phyloP scores from a whole-genome alignment of 2,113 vertebrate genomes.

The Labeo rohita region DNA sequence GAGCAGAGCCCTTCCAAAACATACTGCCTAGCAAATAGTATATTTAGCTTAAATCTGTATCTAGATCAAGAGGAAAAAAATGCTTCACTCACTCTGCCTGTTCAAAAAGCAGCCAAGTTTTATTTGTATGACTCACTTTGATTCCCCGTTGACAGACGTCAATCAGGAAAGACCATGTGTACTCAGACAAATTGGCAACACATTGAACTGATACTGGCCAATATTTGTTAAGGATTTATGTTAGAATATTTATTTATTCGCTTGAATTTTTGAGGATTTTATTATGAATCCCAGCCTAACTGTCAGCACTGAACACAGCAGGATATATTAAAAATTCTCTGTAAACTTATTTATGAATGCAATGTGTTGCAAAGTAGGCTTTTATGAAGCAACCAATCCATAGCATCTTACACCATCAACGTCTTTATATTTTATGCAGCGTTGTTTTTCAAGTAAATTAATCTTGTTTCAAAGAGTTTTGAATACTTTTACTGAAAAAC shows the following conservation, averaged over 20 bases:
- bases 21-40: not conserved
- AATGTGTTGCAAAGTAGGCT: not conserved
- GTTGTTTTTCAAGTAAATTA: not conserved
- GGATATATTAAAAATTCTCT: not conserved
- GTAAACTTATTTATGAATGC: conserved; percentile 7
- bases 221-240: not conserved
- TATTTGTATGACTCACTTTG: not conserved
- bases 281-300: not conserved
- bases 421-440: not conserved
- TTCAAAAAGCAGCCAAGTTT: not conserved
- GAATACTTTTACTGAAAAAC: not conserved
- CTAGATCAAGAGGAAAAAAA: not conserved
- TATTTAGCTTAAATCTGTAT: not conserved
- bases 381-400: not conserved
- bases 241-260: not conserved
- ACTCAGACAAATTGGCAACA: not conserved
- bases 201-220: not conserved
- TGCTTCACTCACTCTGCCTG: not conserved
- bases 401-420: not conserved
- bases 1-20: not conserved
- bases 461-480: not conserved
- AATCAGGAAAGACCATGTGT: not conserved
- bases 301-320: not conserved
- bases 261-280: not conserved
- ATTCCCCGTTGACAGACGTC: not conserved